Percentiles rank a stretch among this genome's conserved stretches.
These are phyloP conservation scores for Drosophila littoralis DNA, from an alignment of 1,140 invertebrate species.

Conservation along the genomic window DNA sequence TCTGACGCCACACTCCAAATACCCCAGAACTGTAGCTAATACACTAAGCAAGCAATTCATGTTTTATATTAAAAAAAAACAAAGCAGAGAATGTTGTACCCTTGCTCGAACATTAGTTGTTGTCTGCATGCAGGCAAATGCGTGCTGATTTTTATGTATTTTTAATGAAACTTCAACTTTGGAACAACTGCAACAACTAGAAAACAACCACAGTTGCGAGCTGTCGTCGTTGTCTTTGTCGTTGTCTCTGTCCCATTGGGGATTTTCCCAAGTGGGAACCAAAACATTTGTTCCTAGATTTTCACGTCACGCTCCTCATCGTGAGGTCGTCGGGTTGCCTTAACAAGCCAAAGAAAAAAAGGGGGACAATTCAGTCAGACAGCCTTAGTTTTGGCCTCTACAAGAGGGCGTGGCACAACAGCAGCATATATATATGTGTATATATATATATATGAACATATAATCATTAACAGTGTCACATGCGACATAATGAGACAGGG, in stretches of 20 bases:
- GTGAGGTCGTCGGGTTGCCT: constrained; percentile 46
- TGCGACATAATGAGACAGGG: constrained; percentile 80
- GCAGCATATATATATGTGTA: constrained; percentile 33
- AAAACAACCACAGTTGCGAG: constrained; percentile 35
- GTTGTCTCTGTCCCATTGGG: constrained; percentile 42
- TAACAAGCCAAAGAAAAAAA: constrained; percentile 37
- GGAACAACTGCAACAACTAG: constrained; percentile 34
- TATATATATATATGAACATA: constrained; percentile 56
- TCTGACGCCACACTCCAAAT: constrained; percentile 6
- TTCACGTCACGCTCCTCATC: constrained; percentile 63
- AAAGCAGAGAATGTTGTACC: constrained; percentile 7
- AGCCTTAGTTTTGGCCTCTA: constrained; percentile 25
- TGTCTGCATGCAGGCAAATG: constrained; percentile 40
- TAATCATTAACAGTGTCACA: constrained; percentile 84
- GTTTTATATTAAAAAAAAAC: constrained; percentile 21
- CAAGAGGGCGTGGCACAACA: constrained; percentile 52
- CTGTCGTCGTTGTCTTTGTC: constrained; percentile 31
- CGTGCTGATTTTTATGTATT: constrained; percentile 72
- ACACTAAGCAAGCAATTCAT: constrained; percentile 31
- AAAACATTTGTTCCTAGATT: constrained; percentile 83
- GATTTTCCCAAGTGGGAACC: constrained; percentile 78
- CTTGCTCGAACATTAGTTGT: constrained; percentile 19
- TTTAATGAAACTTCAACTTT: constrained; percentile 65
- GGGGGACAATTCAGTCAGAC: constrained; percentile 23
- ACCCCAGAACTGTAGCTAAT: constrained; percentile 16